Conservation (phyloP, 2,797 vertebrate species). For the Acrossocheilus wenchowensis region DNA sequence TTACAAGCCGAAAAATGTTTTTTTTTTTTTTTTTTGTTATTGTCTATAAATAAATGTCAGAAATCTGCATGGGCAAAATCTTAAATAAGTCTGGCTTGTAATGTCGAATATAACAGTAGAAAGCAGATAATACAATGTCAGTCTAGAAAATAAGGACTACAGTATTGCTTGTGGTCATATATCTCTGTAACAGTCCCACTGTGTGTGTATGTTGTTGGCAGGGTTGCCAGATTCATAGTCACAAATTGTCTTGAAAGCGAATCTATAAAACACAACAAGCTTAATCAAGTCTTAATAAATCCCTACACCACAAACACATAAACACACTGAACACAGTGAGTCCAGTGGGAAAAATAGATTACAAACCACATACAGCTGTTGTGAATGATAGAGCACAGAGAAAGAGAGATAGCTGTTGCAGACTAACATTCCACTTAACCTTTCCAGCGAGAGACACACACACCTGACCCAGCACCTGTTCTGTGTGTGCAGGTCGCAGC, state of each 20-base stretch:
- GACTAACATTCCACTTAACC: conserved; percentile 32
- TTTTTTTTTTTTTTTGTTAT: background rate
- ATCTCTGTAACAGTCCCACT: background rate
- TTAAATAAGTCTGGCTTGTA: background rate
- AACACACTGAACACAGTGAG: background rate
- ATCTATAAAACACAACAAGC: conserved; percentile 28
- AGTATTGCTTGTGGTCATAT: background rate
- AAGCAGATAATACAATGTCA: background rate
- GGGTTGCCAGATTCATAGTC: background rate
- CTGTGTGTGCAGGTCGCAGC: conserved; percentile 8
- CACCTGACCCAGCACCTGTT: conserved; percentile 22
- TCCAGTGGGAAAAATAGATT: conserved; percentile 17
- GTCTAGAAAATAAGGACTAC: background rate
- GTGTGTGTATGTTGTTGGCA: background rate
- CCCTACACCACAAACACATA: conserved; percentile 25
- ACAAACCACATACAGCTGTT: conserved; percentile 15
- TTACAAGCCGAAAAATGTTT: background rate
- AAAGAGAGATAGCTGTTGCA: background rate
- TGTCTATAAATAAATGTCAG: background rate
- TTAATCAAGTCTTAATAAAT: conserved; percentile 14
- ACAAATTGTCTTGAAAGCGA: background rate
- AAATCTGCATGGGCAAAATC: no score
- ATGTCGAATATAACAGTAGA: background rate
- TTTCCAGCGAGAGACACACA: conserved; percentile 22
- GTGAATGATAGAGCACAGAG: background rate